Conservation (phyloP, 2,888 invertebrate genomes). For the Brachynemurus nebulosus region DNA sequence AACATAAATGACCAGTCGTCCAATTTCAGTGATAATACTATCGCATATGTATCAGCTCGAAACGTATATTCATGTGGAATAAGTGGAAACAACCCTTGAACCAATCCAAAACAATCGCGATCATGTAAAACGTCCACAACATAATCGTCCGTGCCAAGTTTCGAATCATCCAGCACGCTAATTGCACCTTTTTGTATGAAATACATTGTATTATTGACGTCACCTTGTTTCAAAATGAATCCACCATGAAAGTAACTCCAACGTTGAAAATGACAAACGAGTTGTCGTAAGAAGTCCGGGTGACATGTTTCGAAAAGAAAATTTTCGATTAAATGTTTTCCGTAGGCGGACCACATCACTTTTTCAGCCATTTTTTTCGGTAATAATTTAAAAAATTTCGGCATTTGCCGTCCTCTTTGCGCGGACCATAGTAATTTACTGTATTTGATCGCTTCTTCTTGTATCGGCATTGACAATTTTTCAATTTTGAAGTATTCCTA, state of each 20-base stretch:
- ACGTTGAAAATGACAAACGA: background rate
- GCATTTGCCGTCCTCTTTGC: background rate
- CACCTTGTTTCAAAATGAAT: background rate
- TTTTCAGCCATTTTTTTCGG: background rate
- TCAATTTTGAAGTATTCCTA: background rate
- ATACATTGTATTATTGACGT: background rate
- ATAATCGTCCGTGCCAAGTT: conserved; percentile 7
- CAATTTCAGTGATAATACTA: conserved; percentile 12
- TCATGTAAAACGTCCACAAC: conserved; percentile 4
- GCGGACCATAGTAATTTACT: background rate
- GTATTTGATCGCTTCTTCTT: background rate
- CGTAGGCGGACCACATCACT: background rate
- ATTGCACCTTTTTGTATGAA: background rate
- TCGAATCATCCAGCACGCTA: background rate
- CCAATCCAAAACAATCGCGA: conserved; percentile 14
- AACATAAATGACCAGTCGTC: conserved; percentile 15
- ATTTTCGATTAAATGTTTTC: background rate
- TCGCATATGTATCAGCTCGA: conserved; percentile 10
- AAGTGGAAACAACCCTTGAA: conserved; percentile 14
- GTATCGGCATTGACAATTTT: background rate
- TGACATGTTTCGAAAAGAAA: background rate
- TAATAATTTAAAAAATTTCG: background rate
- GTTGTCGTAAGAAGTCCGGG: background rate
- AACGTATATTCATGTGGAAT: conserved; percentile 14
- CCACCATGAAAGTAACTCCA: background rate